These are phyloP conservation scores for Malacoctenus gilli DNA, from an alignment of 2,797 vertebrate species.

Conservation along the genomic window DNA sequence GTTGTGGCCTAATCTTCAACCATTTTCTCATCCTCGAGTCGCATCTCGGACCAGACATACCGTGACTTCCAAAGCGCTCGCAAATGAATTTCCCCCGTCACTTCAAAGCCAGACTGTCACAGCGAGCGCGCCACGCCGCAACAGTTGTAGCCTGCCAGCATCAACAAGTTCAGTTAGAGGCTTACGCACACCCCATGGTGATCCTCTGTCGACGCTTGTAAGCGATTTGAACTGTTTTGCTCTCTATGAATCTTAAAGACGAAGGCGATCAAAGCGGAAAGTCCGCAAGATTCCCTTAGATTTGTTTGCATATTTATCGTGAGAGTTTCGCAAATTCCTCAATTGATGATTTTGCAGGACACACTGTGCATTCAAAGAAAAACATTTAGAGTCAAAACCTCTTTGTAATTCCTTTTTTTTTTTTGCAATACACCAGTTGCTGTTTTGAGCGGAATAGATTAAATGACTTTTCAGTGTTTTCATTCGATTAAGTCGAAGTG, in stretches of 20 bases:
- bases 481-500: constrained; percentile 20
- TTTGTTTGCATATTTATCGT: too few species aligned
- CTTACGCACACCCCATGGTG: constrained; percentile 35
- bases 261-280: too few species aligned
- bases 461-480: constrained; percentile 14
- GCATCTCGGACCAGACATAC: constrained; percentile 37
- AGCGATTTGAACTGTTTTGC: constrained; percentile 32
- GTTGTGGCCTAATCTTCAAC: constrained; percentile 46
- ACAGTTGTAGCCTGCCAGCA: constrained; percentile 45
- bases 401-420: too few species aligned
- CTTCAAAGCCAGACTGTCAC: constrained; percentile 56
- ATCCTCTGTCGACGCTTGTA: constrained; percentile 29
- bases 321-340: too few species aligned
- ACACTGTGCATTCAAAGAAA: too few species aligned
- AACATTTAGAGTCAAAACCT: too few species aligned
- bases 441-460: constrained; percentile 8
- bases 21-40: constrained; percentile 32
- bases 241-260: constrained; percentile 17
- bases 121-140: constrained; percentile 48
- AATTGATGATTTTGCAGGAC: too few species aligned
- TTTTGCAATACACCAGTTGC: constrained; percentile 5
- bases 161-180: constrained; percentile 41
- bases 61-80: constrained; percentile 45
- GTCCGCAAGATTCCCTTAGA: too few species aligned
- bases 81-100: constrained; percentile 58